Conservation (phyloP, 2,113 vertebrate genomes). For the Microtus pennsylvanicus region DNA sequence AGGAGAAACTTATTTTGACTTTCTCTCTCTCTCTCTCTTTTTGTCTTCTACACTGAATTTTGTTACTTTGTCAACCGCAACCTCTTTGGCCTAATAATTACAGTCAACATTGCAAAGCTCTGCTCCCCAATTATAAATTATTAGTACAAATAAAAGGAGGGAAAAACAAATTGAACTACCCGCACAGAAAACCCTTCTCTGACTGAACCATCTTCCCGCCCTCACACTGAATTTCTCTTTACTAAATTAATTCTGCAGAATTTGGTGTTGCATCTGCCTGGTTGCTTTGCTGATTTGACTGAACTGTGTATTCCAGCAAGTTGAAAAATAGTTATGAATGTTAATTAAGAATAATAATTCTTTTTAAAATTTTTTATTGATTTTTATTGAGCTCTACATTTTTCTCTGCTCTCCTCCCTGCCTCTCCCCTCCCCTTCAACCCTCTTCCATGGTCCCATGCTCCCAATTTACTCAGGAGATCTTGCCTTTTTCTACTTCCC, state of each 20-base stretch:
- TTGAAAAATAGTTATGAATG: conserved; percentile 26
- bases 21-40: conserved; percentile 35
- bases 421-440: too few species aligned
- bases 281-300: conserved; percentile 6
- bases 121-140: conserved; percentile 52
- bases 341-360: not conserved
- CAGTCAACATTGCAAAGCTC: conserved; percentile 37
- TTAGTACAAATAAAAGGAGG: conserved; percentile 54
- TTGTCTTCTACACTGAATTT: conserved; percentile 24
- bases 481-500: too few species aligned
- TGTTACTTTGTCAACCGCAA: conserved; percentile 54
- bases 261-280: not conserved
- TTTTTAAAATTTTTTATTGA: too few species aligned
- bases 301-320: not conserved
- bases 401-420: too few species aligned
- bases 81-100: conserved; percentile 61
- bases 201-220: not conserved
- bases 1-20: conserved; percentile 67
- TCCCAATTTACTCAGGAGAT: too few species aligned
- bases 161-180: conserved; percentile 27
- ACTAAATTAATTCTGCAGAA: conserved; percentile 38
- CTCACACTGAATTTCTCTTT: not conserved
- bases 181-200: not conserved
- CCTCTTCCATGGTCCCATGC: too few species aligned
- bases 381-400: too few species aligned